A percentile compares a stretch with the other conserved stretches of the same genome.
These are phyloP conservation scores for Cyanistes caeruleus DNA, from an alignment of 2,113 vertebrate genomes.

Conservation along the genomic window DNA sequence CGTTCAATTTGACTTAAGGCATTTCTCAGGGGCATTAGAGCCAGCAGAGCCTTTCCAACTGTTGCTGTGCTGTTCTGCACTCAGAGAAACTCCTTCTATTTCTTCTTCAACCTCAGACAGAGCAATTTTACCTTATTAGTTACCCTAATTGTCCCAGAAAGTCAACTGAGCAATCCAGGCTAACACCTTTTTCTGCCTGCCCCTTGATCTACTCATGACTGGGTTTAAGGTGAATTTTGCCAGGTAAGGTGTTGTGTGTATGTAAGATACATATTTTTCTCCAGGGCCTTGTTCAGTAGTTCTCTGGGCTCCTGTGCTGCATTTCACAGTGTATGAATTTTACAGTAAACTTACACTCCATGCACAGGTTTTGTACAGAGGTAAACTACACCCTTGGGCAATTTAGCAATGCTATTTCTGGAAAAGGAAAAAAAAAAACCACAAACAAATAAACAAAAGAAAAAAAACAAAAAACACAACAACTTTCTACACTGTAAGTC, in stretches of 20 bases:
- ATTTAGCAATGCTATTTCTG: neutral
- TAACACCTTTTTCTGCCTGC: neutral
- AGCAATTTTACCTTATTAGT: neutral
- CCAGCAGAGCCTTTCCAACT: neutral
- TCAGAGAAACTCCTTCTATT: neutral
- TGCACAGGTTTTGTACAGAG: neutral
- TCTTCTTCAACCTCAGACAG: neutral
- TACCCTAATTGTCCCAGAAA: neutral
- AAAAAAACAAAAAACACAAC: neutral
- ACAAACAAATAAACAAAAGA: too few relatives aligned
- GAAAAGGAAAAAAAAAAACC: neutral
- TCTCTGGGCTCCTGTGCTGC: neutral
- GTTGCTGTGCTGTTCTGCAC: neutral
- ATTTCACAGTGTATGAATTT: neutral
- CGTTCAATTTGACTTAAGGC: neutral
- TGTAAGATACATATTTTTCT: neutral
- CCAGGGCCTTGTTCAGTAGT: neutral
- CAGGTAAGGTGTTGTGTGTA: neutral
- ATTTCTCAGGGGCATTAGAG: neutral
- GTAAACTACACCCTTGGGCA: neutral
- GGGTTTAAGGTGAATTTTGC: neutral
- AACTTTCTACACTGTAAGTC: neutral
- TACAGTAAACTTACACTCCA: constrained; percentile 23
- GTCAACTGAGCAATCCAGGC: neutral
- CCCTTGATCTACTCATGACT: neutral